These are phyloP conservation scores for Coregonus clupeaformis DNA, from an alignment of 2,113 vertebrate species.

Conservation along the genomic window DNA sequence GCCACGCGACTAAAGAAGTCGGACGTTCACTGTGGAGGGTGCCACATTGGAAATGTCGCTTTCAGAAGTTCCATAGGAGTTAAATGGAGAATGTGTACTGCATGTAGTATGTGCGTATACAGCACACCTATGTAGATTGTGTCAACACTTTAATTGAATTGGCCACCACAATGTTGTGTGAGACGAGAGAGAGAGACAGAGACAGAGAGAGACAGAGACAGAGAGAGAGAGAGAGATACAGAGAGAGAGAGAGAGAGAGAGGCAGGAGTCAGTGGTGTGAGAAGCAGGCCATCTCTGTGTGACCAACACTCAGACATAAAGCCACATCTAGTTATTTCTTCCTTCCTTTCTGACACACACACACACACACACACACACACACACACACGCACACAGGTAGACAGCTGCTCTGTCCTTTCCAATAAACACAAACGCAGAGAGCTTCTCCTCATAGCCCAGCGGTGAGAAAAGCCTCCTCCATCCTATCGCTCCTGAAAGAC, in stretches of 20 bases:
- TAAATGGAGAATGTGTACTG: not conserved
- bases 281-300: slow-evolving; percentile 2
- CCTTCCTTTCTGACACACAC: not conserved
- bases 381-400: not conserved
- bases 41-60: not conserved
- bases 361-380: slow-evolving; percentile 1
- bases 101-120: no score
- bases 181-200: not conserved
- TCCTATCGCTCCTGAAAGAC: no score
- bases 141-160: no score
- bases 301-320: not conserved
- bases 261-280: not conserved
- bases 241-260: not conserved
- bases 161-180: no score
- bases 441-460: not conserved
- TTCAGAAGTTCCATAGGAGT: not conserved
- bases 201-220: not conserved
- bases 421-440: not conserved
- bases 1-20: not conserved
- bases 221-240: not conserved
- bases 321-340: no score
- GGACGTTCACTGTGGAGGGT: not conserved
- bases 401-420: not conserved
- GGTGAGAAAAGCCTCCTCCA: not conserved
- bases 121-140: no score